A percentile compares a stretch with the other conserved stretches of the same genome.
phyloP scores from a whole-genome alignment of 1,140 invertebrate genomes.

The Cydia amplana region DNA sequence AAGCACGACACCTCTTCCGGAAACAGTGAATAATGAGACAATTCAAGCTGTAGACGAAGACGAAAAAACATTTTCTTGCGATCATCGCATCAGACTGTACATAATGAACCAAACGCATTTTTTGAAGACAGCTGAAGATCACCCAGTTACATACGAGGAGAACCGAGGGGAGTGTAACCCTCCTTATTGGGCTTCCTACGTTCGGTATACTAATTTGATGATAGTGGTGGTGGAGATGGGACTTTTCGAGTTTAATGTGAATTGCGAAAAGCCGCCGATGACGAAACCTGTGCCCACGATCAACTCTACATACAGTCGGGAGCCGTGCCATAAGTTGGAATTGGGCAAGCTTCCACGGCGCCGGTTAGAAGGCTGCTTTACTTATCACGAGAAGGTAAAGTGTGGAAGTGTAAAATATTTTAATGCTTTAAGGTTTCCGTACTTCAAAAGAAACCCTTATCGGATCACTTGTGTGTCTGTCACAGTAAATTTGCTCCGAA shows the following conservation, averaged over 20 bases:
- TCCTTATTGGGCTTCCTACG: constrained; percentile 84
- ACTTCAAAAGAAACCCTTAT: too few species aligned
- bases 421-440: too few species aligned
- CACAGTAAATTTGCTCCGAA: too few species aligned
- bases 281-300: constrained; percentile 65
- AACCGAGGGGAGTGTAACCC: constrained; percentile 54
- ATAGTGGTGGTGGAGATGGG: constrained; percentile 85
- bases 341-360: constrained; percentile 84
- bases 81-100: constrained; percentile 83
- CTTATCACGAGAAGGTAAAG: constrained; percentile 84
- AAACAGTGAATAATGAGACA: constrained; percentile 50
- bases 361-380: constrained; percentile 86
- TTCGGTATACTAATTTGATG: constrained; percentile 87
- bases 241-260: constrained; percentile 46
- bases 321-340: constrained; percentile 87
- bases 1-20: constrained; percentile 48
- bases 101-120: constrained; percentile 83
- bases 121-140: constrained; percentile 72
- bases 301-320: constrained; percentile 69
- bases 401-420: background rate
- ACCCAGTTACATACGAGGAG: constrained; percentile 57
- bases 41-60: constrained; percentile 65
- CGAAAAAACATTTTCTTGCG: constrained; percentile 79
- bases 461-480: too few species aligned
- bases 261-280: constrained; percentile 63